Evolutionary conservation across 2,888 invertebrate species (phyloP), one percentile per base, ranked within the genome.

Genomic region (Sesamia inferens): DNA sequence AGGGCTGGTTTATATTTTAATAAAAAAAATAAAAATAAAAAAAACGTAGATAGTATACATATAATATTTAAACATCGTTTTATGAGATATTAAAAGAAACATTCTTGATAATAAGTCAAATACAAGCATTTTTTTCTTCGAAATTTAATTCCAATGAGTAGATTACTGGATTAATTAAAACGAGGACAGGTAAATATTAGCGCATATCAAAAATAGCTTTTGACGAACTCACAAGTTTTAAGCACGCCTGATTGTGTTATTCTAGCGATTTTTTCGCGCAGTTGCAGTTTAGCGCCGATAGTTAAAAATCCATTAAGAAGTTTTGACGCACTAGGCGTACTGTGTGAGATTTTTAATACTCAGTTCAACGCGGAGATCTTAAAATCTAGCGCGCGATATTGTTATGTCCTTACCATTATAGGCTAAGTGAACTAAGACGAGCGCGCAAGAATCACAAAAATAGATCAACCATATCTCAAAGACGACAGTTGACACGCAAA

Each of bases 401-500:
- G 19, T 19, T 19, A 51, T 7, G 19, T 51, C 19, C 51, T 3
- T 51, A 8, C 19, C 19, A n/a, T 10, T 19, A 19, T 51, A 19
- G 8, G 10, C 51, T 51, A 10, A n/a, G 10, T 39, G 31, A 19
- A 39, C 14, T 22, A 31, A 22, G 22, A 13, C 4, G 7, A 42
- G 39, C 5, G n/a, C n/a, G 24, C 22, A 13, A 39, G 22, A 22
- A 22, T 24, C 7, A 62, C 57, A 8, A 24, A 71, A 57, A 63
- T 58, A 54, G 19, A n/a, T 42, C 16, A 58, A 58, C 66, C 51
- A 57, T 57, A 51, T 24, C 42, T 71, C 22, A 65, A 71, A 31
- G 31, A 47, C 31, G 7, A 8, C 16, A 31, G 42, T 57, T 13
- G 0, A 62, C 66, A 59, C 71, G 42, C 14, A 74, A 71, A 75